Percentiles rank a stretch among this genome's conserved stretches.
These are phyloP conservation scores for Nephotettix cincticeps DNA, from an alignment of 1,140 invertebrate species.

Conservation along the genomic window DNA sequence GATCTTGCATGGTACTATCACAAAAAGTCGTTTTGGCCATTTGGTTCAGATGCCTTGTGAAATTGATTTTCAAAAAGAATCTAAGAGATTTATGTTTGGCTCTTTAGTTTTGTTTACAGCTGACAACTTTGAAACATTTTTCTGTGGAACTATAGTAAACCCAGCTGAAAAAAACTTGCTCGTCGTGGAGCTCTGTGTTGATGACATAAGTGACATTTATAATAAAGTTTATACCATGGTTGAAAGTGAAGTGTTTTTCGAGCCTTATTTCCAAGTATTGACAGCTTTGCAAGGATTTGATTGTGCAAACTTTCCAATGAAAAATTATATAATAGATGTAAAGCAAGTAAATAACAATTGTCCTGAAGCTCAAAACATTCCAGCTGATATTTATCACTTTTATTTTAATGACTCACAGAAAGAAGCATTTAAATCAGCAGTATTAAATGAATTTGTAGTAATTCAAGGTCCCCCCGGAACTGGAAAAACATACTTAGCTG, in stretches of 20 bases:
- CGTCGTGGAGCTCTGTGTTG: conserved; percentile 36
- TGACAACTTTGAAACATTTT: conserved; percentile 63
- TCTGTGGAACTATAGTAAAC: conserved; percentile 61
- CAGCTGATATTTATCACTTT: conserved; percentile 31
- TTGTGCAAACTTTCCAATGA: conserved; percentile 59
- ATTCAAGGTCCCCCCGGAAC: conserved; percentile 83
- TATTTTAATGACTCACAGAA: conserved; percentile 58
- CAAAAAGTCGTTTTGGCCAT: neutral
- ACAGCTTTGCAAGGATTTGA: conserved; percentile 57
- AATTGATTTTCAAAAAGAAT: conserved; percentile 39
- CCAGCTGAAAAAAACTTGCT: conserved; percentile 52
- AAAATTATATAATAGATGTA: conserved; percentile 59
- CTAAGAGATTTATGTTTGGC: conserved; percentile 66
- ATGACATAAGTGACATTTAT: neutral
- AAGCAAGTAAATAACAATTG: conserved; percentile 36
- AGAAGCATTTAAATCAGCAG: conserved; percentile 56
- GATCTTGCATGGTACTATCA: neutral
- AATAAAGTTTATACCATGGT: conserved; percentile 55
- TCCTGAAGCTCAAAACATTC: conserved; percentile 31
- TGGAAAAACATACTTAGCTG: conserved; percentile 75
- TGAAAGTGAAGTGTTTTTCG: conserved; percentile 66
- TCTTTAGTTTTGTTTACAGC: conserved; percentile 67
- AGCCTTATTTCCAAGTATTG: conserved; percentile 64
- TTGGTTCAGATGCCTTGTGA: neutral
- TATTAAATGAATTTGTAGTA: conserved; percentile 63